A percentile compares a stretch with the other conserved stretches of the same genome.
Evolutionary conservation across 2,113 vertebrate species (phyloP).

Genomic region (Brienomyrus brachyistius): DNA sequence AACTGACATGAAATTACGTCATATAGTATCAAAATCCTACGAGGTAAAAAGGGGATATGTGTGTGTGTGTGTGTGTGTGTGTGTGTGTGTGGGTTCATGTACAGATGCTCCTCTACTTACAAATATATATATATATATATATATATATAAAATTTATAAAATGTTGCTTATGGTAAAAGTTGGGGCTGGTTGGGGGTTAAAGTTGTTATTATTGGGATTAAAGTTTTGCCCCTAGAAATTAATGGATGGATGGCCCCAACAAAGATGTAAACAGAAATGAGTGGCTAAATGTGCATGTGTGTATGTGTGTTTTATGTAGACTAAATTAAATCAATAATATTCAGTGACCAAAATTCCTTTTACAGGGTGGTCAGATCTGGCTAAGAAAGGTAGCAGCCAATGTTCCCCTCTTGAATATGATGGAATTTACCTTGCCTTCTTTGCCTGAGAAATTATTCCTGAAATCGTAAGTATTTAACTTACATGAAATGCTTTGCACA

Average conservation of each 20-base stretch:
- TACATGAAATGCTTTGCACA: neutral
- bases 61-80: neutral
- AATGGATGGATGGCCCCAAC: neutral
- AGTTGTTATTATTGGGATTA: neutral
- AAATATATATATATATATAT: too few species aligned
- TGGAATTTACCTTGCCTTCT: slow-evolving; percentile 57
- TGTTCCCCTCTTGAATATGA: slow-evolving; percentile 60
- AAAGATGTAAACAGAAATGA: neutral
- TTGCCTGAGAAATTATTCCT: slow-evolving; percentile 79
- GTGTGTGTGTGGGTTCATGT: neutral
- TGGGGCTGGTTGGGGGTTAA: neutral
- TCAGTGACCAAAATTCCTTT: neutral
- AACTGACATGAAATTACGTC: slow-evolving; percentile 77
- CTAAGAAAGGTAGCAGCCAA: slow-evolving; percentile 59
- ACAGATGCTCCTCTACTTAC: too few species aligned
- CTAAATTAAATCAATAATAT: neutral
- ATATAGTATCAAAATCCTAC: slow-evolving; percentile 70
- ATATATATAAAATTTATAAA: too few species aligned
- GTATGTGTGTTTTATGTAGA: neutral
- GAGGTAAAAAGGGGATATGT: slow-evolving; percentile 57
- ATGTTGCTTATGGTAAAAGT: neutral
- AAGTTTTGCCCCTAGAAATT: neutral
- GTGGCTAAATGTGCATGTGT: too few species aligned
- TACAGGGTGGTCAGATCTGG: slow-evolving; percentile 72
- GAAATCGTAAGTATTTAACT: slow-evolving; percentile 63